A percentile compares a stretch with the other conserved stretches of the same genome.
Conservation (phyloP, 92 coral and sea anemone species). For the Heteractis magnifica region DNA sequence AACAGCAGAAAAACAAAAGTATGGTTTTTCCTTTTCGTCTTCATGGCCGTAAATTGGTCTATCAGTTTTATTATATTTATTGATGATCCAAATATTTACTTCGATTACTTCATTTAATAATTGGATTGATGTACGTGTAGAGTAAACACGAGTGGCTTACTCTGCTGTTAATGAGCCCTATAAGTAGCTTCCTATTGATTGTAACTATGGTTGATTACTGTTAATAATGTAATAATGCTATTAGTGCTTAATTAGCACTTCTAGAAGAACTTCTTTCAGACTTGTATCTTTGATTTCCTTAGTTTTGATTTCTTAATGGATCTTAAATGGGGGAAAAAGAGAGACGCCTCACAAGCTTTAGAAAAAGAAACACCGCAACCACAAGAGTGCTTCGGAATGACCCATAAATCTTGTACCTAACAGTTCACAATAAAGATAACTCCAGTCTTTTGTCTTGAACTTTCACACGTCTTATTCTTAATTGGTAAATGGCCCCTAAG, state of each 20-base stretch:
- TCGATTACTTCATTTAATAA: slow-evolving; percentile 7
- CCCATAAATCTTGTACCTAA: slow-evolving; percentile 4
- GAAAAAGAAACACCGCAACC: slow-evolving; percentile 18
- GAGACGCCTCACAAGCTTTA: background rate
- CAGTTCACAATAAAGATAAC: background rate
- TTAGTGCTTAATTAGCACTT: slow-evolving; percentile 17
- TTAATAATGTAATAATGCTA: slow-evolving; percentile 2
- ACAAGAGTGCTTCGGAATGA: slow-evolving; percentile 4
- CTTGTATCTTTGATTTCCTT: background rate
- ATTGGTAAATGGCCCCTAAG: slow-evolving; percentile 26
- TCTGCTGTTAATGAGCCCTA: slow-evolving; percentile 17
- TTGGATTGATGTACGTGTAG: slow-evolving; percentile 5
- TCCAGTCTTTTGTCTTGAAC: slow-evolving; percentile 3
- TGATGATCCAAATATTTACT: slow-evolving; percentile 16
- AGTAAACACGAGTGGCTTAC: slow-evolving; percentile 11
- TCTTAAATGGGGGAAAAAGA: background rate
- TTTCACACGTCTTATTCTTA: slow-evolving; percentile 30
- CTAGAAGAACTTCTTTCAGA: background rate
- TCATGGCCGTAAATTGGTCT: background rate
- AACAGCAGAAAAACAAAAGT: background rate
- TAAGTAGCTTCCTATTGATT: slow-evolving; percentile 11
- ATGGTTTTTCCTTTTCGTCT: background rate
- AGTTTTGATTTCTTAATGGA: background rate
- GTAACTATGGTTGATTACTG: background rate
- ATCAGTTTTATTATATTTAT: slow-evolving; percentile 2